These are phyloP conservation scores for Zaprionus taronus DNA, from an alignment of 1,140 invertebrate species.

Conservation along the genomic window DNA sequence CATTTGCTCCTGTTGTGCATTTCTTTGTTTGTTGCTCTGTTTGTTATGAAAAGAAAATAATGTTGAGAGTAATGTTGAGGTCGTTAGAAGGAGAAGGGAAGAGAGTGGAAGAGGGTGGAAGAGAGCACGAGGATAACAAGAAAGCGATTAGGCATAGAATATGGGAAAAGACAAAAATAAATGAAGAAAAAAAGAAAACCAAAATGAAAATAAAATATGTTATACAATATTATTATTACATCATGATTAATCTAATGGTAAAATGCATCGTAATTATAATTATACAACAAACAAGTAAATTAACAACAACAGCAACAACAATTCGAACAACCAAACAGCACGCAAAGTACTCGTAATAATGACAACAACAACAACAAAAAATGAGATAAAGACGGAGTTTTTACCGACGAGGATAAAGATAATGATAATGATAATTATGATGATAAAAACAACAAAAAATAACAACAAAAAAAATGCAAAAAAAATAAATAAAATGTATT, in stretches of 20 bases:
- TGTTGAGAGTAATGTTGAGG: slow-evolving; percentile 44
- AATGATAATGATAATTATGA: slow-evolving; percentile 61
- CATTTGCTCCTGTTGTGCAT: slow-evolving; percentile 77
- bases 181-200: slow-evolving; percentile 16
- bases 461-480: slow-evolving; percentile 22
- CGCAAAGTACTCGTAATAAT: slow-evolving; percentile 54
- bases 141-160: slow-evolving; percentile 36
- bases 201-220: slow-evolving; percentile 55
- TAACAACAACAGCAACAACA: slow-evolving; percentile 47
- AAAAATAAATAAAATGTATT: slow-evolving; percentile 78
- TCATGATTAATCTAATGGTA: slow-evolving; percentile 70
- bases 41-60: slow-evolving; percentile 63
- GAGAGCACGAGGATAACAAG: slow-evolving; percentile 32
- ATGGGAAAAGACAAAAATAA: slow-evolving; percentile 37
- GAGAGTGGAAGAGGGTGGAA: slow-evolving; percentile 11
- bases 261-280: slow-evolving; percentile 62
- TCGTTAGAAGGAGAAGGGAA: slow-evolving; percentile 19
- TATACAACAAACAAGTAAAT: slow-evolving; percentile 49
- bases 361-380: slow-evolving; percentile 27
- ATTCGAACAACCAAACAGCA: slow-evolving; percentile 63
- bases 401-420: slow-evolving; percentile 71
- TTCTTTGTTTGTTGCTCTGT: slow-evolving; percentile 82
- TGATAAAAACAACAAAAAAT: slow-evolving; percentile 53
- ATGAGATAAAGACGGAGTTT: slow-evolving; percentile 71
- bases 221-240: slow-evolving; percentile 77